Conservation (phyloP, 2,888 invertebrate genomes). For the Mythimna pallens region DNA sequence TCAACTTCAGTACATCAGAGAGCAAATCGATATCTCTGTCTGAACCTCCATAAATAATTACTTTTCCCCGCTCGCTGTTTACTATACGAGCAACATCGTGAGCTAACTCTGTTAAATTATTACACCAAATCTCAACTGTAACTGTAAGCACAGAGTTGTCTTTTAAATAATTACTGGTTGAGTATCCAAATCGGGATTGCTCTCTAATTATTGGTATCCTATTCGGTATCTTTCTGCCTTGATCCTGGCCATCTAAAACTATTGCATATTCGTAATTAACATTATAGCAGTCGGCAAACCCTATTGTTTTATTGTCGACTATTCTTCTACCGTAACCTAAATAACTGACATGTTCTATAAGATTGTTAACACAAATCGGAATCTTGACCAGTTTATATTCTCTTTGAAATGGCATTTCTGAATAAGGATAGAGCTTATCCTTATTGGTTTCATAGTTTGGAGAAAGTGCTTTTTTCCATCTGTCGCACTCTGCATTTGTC, state of each 20-base stretch:
- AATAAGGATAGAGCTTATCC: constrained; percentile 33
- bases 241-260: neutral
- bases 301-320: neutral
- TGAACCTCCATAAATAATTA: constrained; percentile 1
- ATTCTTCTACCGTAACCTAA: constrained; percentile 12
- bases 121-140: neutral
- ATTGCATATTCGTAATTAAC: neutral
- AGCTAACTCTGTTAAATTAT: fast-evolving
- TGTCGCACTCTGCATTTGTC: fast-evolving
- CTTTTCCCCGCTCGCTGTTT: constrained; percentile 32
- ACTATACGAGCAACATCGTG: constrained; percentile 39
- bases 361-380: constrained; percentile 22
- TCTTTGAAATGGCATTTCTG: constrained; percentile 14
- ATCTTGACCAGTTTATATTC: constrained; percentile 29
- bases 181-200: fast-evolving
- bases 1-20: constrained; percentile 6
- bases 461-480: constrained; percentile 13
- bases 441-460: constrained; percentile 35
- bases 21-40: fast-evolving
- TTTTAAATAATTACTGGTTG: constrained; percentile 23
- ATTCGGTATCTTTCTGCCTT: constrained; percentile 36
- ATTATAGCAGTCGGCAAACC: constrained; percentile 40
- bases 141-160: constrained; percentile 37
- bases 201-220: constrained; percentile 10
- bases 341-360: constrained; percentile 37